These are phyloP conservation scores for Dioctria rufipes DNA, from an alignment of 2,888 invertebrate species.

Conservation along the genomic window DNA sequence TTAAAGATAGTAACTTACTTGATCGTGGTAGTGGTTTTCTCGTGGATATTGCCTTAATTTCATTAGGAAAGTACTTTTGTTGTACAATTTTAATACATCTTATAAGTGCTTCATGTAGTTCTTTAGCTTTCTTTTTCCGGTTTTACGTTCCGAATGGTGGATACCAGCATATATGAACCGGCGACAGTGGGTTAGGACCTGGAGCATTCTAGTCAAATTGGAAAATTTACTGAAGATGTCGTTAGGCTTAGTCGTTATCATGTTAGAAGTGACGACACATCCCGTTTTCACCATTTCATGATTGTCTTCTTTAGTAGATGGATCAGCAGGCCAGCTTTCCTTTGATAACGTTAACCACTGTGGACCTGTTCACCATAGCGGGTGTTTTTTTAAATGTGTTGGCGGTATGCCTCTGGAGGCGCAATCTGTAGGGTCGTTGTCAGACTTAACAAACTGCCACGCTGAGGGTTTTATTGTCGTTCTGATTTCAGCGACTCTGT, in stretches of 20 bases:
- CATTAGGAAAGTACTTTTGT: not conserved
- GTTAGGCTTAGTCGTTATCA: not conserved
- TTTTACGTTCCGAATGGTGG: not conserved
- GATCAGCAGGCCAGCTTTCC: not conserved
- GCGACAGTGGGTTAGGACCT: not conserved
- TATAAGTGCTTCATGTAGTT: not conserved
- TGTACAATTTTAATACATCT: not conserved
- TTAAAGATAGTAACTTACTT: not conserved
- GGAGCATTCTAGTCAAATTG: not conserved
- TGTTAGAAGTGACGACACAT: not conserved
- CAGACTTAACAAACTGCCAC: too few relatives aligned
- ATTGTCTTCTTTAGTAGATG: too few relatives aligned
- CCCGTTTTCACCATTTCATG: not conserved
- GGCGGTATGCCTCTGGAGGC: too few relatives aligned
- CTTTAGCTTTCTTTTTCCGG: not conserved
- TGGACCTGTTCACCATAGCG: not conserved
- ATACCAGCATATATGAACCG: not conserved
- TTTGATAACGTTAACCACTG: not conserved
- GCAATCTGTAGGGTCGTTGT: too few relatives aligned
- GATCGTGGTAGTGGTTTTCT: not conserved
- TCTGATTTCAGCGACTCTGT: too few relatives aligned
- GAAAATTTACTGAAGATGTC: not conserved
- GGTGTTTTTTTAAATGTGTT: not conserved
- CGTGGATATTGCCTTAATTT: not conserved
- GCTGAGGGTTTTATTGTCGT: too few relatives aligned